phyloP scores from a whole-genome alignment of 2,797 vertebrate genomes.

The Ficedula albicollis region DNA sequence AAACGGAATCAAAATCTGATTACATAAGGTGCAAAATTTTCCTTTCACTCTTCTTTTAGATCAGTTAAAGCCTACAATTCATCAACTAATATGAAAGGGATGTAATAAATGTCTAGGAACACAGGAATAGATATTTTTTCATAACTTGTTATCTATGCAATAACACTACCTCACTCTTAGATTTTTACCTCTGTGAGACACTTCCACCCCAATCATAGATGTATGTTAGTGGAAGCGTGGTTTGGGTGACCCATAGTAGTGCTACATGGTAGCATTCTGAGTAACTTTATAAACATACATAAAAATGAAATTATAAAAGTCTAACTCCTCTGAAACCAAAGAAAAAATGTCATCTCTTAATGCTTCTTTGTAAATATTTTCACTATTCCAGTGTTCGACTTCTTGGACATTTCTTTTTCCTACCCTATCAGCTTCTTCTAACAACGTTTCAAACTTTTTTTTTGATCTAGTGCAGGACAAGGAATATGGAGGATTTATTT shows the following conservation, averaged over 20 bases:
- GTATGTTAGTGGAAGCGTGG: background rate
- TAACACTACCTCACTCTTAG: background rate
- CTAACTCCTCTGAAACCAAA: background rate
- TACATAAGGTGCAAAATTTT: background rate
- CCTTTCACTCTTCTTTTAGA: background rate
- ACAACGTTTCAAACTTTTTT: background rate
- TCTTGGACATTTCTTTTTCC: background rate
- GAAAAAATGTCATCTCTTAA: fast-evolving
- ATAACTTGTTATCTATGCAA: background rate
- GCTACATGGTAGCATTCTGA: background rate
- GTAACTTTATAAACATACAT: background rate
- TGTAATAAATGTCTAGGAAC: background rate
- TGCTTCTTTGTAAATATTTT: background rate
- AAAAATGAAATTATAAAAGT: background rate
- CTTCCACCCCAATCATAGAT: background rate
- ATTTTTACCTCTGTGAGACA: background rate
- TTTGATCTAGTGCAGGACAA: background rate
- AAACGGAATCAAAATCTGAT: background rate
- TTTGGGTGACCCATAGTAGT: background rate
- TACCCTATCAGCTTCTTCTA: background rate
- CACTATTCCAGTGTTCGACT: background rate
- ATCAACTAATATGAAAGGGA: background rate
- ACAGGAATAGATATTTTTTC: background rate
- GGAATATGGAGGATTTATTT: background rate
- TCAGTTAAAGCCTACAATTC: background rate